A percentile compares a stretch with the other conserved stretches of the same genome.
Conservation (phyloP, 2,113 vertebrate species). For the Vulpes ferrilata region DNA sequence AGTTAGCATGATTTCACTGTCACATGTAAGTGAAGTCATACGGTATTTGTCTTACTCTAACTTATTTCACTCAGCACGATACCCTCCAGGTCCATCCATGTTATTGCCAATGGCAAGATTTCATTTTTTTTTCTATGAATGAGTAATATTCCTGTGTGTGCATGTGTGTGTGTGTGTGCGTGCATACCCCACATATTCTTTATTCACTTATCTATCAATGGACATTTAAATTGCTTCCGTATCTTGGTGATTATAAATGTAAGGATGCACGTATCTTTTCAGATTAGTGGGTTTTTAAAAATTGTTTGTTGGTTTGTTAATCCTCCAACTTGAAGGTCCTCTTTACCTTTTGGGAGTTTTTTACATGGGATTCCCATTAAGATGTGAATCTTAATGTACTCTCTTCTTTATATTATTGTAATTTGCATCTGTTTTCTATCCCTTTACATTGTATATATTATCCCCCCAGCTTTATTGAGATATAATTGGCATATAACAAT, state of each 20-base stretch:
- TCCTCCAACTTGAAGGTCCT: not conserved
- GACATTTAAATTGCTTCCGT: not conserved
- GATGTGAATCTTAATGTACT: not conserved
- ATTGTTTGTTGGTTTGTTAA: not conserved
- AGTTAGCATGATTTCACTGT: not conserved
- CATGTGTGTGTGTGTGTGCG: too few species aligned
- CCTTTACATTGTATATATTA: not conserved
- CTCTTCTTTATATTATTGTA: not conserved
- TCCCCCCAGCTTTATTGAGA: not conserved
- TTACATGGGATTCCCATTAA: not conserved
- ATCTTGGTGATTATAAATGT: not conserved
- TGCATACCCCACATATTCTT: not conserved
- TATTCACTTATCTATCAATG: not conserved
- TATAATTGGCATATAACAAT: not conserved
- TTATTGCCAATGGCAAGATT: not conserved
- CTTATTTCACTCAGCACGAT: not conserved
- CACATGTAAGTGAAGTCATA: not conserved
- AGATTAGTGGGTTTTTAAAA: not conserved
- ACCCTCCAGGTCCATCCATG: not conserved
- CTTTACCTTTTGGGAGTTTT: not conserved
- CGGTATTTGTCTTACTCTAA: not conserved
- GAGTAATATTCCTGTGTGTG: not conserved
- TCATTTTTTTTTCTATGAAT: not conserved
- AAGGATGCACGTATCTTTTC: not conserved
- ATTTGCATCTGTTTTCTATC: not conserved